Percentiles rank a stretch among this genome's conserved stretches.
These are phyloP conservation scores for Podocnemis expansa DNA, from an alignment of 2,113 vertebrate species.

Conservation along the genomic window DNA sequence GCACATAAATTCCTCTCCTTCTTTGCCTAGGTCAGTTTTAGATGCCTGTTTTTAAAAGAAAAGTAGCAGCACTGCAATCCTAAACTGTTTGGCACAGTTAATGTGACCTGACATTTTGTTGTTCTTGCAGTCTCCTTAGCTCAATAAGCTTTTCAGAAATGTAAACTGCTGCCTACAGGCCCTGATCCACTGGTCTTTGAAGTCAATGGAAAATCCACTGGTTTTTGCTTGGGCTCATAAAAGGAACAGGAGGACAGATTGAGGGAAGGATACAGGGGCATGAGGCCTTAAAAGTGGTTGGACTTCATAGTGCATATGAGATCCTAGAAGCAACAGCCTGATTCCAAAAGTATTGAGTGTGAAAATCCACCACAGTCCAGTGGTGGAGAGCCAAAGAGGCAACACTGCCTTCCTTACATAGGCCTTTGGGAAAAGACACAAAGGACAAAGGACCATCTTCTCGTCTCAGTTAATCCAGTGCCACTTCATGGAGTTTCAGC, in stretches of 20 bases:
- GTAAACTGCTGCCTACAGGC: background rate
- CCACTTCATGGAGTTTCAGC: background rate
- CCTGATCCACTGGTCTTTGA: background rate
- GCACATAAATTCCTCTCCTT: background rate
- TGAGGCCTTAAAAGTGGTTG: background rate
- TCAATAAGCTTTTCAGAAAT: constrained; percentile 48
- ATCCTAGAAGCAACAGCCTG: background rate
- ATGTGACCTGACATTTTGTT: constrained; percentile 33
- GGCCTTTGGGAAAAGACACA: background rate
- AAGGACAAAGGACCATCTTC: background rate
- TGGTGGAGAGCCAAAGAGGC: background rate
- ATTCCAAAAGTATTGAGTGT: background rate
- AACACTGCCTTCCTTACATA: background rate
- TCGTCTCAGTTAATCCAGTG: background rate
- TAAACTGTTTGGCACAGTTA: background rate
- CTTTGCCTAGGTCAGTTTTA: background rate
- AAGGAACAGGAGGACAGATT: background rate
- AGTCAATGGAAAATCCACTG: background rate
- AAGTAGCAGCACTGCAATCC: background rate
- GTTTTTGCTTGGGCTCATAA: background rate
- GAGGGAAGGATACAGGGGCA: background rate
- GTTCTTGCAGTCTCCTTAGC: background rate
- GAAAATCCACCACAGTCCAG: background rate
- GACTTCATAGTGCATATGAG: background rate
- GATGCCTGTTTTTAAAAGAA: background rate